Percentiles rank a stretch among this genome's conserved stretches.
Conservation (phyloP, 2,888 invertebrate species). For the Lasioglossum calceatum region DNA sequence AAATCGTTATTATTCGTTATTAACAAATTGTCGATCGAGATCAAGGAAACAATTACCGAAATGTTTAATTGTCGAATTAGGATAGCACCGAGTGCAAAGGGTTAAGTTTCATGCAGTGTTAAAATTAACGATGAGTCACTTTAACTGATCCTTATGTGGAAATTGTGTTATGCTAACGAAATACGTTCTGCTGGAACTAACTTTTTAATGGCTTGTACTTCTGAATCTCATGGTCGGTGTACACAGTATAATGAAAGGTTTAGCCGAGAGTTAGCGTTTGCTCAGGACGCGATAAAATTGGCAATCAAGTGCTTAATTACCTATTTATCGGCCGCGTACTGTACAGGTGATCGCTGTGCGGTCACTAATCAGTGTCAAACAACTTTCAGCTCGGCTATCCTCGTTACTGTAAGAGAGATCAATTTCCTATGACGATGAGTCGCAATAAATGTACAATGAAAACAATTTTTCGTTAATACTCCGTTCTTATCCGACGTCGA, state of each 20-base stretch:
- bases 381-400: background rate
- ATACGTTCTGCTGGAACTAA: background rate
- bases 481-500: background rate
- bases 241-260: background rate
- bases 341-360: background rate
- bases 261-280: background rate
- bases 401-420: background rate
- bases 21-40: no score
- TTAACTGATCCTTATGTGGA: background rate
- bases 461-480: no score
- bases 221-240: background rate
- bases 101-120: background rate
- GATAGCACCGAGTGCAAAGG: no score
- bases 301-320: conserved; percentile 13
- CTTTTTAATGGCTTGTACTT: background rate
- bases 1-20: no score
- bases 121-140: background rate
- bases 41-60: no score
- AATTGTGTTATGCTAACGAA: background rate
- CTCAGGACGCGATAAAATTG: conserved; percentile 8
- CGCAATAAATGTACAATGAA: background rate
- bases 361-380: conserved; percentile 7
- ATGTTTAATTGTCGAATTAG: no score
- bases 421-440: background rate
- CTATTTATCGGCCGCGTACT: conserved; percentile 1